Evolutionary conservation across 2,797 vertebrate genomes (phyloP).

Genomic region (Argya squamiceps): DNA sequence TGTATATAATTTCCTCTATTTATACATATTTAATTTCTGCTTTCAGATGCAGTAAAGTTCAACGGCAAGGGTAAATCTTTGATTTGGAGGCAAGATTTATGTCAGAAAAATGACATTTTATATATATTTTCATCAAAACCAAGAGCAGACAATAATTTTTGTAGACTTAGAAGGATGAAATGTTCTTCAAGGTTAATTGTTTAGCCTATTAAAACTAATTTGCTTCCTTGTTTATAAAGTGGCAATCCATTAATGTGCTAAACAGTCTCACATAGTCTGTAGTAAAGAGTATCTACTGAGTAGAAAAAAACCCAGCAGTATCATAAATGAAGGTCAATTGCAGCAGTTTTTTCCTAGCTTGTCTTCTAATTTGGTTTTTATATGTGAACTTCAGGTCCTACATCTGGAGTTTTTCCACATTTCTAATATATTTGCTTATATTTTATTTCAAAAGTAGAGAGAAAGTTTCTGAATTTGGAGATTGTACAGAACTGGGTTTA

Average conservation of each 20-base stretch:
- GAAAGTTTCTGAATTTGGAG: not conserved
- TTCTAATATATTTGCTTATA: not conserved
- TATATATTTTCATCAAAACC: not conserved
- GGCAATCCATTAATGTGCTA: not conserved
- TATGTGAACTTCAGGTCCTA: not conserved
- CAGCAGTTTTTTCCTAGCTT: not conserved
- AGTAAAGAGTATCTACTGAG: not conserved
- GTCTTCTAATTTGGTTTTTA: not conserved
- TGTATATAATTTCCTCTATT: not conserved
- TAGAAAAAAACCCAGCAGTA: not conserved
- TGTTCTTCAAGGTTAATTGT: constrained; percentile 21
- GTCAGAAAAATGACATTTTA: not conserved
- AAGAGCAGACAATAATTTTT: not conserved
- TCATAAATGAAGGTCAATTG: not conserved
- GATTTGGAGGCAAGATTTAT: not conserved
- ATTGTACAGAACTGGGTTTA: not conserved
- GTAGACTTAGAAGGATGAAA: not conserved
- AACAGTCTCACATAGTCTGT: not conserved
- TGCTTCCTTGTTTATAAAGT: not conserved
- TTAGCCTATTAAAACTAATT: constrained; percentile 3
- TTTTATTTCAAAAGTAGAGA: not conserved
- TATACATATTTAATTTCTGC: not conserved
- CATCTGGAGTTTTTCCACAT: fast-evolving
- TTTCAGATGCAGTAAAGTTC: not conserved
- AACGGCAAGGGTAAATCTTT: not conserved